Evolutionary conservation across 2,797 vertebrate species (phyloP).

Genomic region (Sebastes taczanowskii): DNA sequence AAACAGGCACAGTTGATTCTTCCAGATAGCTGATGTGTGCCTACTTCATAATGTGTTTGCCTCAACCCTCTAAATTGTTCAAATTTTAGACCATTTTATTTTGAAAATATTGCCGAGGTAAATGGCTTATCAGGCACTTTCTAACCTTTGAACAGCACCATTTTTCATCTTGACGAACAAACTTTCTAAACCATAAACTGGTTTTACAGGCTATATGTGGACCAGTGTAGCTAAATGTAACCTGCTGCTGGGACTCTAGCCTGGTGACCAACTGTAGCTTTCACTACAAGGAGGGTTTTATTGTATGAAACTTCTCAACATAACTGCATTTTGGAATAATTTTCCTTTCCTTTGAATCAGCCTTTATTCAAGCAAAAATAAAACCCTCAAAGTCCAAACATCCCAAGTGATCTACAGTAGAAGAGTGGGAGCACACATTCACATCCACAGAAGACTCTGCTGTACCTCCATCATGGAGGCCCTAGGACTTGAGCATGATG

Average conservation of each 20-base stretch:
- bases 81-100: neutral
- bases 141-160: neutral
- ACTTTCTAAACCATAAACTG: slow-evolving; percentile 19
- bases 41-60: neutral
- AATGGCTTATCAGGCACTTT: neutral
- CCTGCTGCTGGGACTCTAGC: neutral
- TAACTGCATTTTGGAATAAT: no score
- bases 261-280: neutral
- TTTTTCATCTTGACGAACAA: slow-evolving; percentile 11
- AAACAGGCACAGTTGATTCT: neutral
- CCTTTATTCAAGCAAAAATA: neutral
- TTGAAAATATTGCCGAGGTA: neutral
- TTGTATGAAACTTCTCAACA: neutral
- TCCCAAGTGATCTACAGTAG: slow-evolving; percentile 3
- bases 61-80: neutral
- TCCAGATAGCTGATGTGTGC: neutral
- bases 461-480: slow-evolving; percentile 77
- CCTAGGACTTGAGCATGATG: slow-evolving; percentile 79
- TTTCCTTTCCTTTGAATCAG: neutral
- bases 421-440: neutral
- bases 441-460: neutral
- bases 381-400: slow-evolving; percentile 3
- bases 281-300: neutral
- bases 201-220: slow-evolving; percentile 45
- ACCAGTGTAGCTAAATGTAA: neutral